Base-by-base conservation (phyloP, 1,140 invertebrate genomes). In the Tyrophagus putrescentiae region DNA sequence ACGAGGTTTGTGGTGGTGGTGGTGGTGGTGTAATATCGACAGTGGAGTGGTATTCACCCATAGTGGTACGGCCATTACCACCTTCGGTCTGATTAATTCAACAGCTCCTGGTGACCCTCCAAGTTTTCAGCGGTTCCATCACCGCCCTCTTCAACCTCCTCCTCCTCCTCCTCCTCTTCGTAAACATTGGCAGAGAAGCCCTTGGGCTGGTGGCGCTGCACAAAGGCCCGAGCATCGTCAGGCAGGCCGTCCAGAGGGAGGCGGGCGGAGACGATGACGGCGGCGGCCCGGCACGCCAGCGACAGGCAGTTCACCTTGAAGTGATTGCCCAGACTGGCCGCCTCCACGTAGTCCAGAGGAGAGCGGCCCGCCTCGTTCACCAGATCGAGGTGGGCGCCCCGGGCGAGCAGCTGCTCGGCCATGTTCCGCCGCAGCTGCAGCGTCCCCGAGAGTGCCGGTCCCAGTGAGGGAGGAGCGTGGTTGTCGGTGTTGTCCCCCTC, bases 331-430 rank as follows among this genome's bases (percentile, higher is more conserved):
- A 32, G 42, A 52, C 56, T 25, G n/a, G 41, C 44, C 32, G 52
- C 62, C 60, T 65, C 64, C 33, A 88, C 70, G 50, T 89, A 69
- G 60, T 78, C 76, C 54, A 82, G 78, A 63, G 87, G 86, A 0
- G 84, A 89, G 64, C 84, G 79, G 21, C 83, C 83, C 34, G 82
- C 75, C 63, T 79, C 76, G 71, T 95, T 93, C 41, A 84, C 81
- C n/a, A 80, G 77, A 73, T 94, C 90, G 53, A 92, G 75, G 72
- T 96, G 90, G 9, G 85, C 85, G 28, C 87, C 88, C 65, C 79
- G 75, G 3, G 80, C 73, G 0, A 95, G 75, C 0, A 95, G 74
- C 2, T 77, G 77, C 61, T 77, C 75, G 0, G 85, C 78, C 13
- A 91, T 75, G 16, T 78, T 77, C 36, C 67, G 57, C 25, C 68